Evolutionary conservation across 2,888 invertebrate genomes (phyloP).

Genomic region (Dryadula phaetusa): DNA sequence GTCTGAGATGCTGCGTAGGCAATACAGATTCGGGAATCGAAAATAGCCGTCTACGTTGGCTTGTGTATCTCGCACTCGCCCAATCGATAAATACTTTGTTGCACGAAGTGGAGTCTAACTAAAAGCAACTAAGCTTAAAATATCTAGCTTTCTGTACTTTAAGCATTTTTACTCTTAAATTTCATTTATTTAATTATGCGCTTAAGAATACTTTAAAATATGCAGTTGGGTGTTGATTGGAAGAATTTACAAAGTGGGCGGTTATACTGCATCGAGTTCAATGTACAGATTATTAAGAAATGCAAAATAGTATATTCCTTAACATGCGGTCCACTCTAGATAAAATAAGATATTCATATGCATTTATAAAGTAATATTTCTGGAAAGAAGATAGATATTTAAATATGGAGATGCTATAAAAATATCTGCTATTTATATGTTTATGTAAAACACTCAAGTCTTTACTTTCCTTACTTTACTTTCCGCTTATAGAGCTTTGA

Average conservation of each 20-base stretch:
- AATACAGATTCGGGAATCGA: constrained; percentile 58
- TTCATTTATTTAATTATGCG: neutral
- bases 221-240: constrained; percentile 29
- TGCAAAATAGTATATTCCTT: constrained; percentile 20
- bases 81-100: constrained; percentile 73
- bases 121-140: constrained; percentile 26
- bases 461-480: neutral
- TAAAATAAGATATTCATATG: constrained; percentile 16
- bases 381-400: constrained; percentile 18
- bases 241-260: constrained; percentile 28
- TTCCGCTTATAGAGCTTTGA: constrained; percentile 6
- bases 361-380: constrained; percentile 17
- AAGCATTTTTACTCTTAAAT: neutral
- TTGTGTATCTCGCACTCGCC: constrained; percentile 56
- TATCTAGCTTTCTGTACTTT: constrained; percentile 6
- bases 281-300: constrained; percentile 19
- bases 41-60: constrained; percentile 61
- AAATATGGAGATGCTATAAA: constrained; percentile 19
- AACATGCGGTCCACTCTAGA: constrained; percentile 19
- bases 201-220: constrained; percentile 18
- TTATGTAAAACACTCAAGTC: neutral
- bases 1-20: constrained; percentile 52
- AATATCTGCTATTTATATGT: neutral
- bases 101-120: constrained; percentile 51
- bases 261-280: constrained; percentile 11